Conservation (phyloP, 2,888 invertebrate genomes). For the Caenorhabditis japonica region DNA sequence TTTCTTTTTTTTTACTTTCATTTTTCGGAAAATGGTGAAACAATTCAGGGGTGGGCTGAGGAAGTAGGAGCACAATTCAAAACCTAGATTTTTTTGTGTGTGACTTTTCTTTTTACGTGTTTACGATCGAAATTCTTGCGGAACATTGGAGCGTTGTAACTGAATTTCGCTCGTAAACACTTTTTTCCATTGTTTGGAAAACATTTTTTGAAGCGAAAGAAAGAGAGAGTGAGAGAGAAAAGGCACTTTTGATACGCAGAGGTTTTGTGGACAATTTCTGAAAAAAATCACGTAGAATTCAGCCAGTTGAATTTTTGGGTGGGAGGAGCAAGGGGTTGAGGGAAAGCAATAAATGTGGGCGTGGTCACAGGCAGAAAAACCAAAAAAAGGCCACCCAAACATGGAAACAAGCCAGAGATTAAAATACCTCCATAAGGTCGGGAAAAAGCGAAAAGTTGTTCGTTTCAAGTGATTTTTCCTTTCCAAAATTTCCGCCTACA, state of each 20-base stretch:
- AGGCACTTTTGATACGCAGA: conserved; percentile 27
- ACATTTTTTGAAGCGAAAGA: neutral
- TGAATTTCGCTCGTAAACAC: too few relatives aligned
- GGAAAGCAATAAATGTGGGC: neutral
- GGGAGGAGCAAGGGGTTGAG: conserved; percentile 18
- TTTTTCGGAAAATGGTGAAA: too few relatives aligned
- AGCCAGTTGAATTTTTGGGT: conserved; percentile 35
- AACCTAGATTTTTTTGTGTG: conserved; percentile 21
- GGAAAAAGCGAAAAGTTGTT: too few relatives aligned
- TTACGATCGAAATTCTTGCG: neutral
- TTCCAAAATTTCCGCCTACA: conserved; percentile 15
- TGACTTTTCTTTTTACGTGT: conserved; percentile 1
- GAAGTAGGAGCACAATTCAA: too few relatives aligned
- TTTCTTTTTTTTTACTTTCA: too few relatives aligned
- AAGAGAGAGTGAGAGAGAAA: conserved; percentile 15
- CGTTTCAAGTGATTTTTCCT: too few relatives aligned
- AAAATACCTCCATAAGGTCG: conserved; percentile 50
- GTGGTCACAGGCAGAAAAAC: conserved; percentile 12
- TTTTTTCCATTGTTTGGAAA: neutral
- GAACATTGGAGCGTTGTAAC: too few relatives aligned
- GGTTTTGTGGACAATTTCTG: conserved; percentile 35
- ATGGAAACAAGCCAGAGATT: conserved; percentile 48
- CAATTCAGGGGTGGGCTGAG: too few relatives aligned
- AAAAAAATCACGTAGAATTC: conserved; percentile 38
- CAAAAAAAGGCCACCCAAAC: conserved; percentile 39